Percentiles rank a stretch among this genome's conserved stretches.
These are phyloP conservation scores for Lymantria dispar DNA, from an alignment of 2,888 invertebrate species.

Conservation along the genomic window DNA sequence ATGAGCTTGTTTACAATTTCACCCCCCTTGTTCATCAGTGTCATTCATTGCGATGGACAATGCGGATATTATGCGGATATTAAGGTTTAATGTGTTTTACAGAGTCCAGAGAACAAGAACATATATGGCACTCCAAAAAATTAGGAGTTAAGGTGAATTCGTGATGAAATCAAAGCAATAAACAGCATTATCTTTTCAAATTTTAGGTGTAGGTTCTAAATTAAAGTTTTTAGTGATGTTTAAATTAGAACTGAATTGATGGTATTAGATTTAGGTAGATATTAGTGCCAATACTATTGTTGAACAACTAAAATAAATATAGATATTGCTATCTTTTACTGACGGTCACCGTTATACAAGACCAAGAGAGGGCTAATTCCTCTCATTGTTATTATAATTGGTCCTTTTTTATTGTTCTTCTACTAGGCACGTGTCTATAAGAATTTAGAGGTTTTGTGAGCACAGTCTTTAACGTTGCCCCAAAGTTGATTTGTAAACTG, in stretches of 20 bases:
- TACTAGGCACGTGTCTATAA: too few species aligned
- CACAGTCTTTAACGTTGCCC: too few species aligned
- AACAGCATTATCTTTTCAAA: slow-evolving; percentile 33
- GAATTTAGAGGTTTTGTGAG: too few species aligned
- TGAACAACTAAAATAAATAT: too few species aligned
- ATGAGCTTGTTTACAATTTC: slow-evolving; percentile 61
- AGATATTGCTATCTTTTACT: too few species aligned
- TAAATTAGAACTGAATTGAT: slow-evolving; percentile 22
- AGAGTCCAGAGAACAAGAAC: slow-evolving; percentile 74
- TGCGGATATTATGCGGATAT: slow-evolving; percentile 37
- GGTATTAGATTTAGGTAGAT: slow-evolving; percentile 34
- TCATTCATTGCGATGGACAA: slow-evolving; percentile 39
- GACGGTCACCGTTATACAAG: too few species aligned
- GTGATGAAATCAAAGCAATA: slow-evolving; percentile 31
- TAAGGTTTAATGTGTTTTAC: slow-evolving; percentile 41
- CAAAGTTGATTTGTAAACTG: too few species aligned
- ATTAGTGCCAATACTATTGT: background rate
- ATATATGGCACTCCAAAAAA: slow-evolving; percentile 38
- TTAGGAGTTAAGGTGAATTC: slow-evolving; percentile 19
- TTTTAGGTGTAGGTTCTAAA: slow-evolving; percentile 24
- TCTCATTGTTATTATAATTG: too few species aligned
- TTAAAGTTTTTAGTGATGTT: slow-evolving; percentile 28
- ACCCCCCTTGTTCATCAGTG: slow-evolving; percentile 33
- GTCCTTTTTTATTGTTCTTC: too few species aligned
- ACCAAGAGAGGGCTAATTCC: too few species aligned